Percentiles rank a stretch among this genome's conserved stretches.
phyloP scores from a whole-genome alignment of 2,888 invertebrate species.

The Leucoptera coffeella region DNA sequence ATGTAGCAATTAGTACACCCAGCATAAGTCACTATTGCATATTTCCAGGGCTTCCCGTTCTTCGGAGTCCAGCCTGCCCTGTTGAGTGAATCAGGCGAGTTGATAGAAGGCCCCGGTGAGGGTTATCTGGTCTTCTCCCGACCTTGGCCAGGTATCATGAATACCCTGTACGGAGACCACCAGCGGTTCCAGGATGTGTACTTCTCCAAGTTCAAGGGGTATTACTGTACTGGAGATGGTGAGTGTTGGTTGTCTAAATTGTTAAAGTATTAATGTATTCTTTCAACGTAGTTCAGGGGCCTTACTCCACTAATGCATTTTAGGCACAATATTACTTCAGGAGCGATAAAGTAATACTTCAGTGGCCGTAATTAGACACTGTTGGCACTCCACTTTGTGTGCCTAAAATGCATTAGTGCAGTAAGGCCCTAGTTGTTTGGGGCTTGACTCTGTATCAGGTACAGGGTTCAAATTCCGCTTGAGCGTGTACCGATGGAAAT shows the following conservation, averaged over 20 bases:
- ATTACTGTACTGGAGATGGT: slow-evolving; percentile 98
- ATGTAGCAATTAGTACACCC: too few species aligned
- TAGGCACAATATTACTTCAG: too few species aligned
- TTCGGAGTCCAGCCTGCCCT: slow-evolving; percentile 91
- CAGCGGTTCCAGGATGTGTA: slow-evolving; percentile 86
- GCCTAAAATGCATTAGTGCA: too few species aligned
- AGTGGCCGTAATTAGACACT: too few species aligned
- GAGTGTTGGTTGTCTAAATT: slow-evolving; percentile 8
- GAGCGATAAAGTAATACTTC: too few species aligned
- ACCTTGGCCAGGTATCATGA: slow-evolving; percentile 99
- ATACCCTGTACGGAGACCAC: slow-evolving; percentile 88
- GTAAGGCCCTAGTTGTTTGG: too few species aligned
- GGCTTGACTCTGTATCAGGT: too few species aligned
- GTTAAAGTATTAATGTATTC: neutral
- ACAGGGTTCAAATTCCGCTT: too few species aligned
- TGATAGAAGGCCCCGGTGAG: slow-evolving; percentile 83
- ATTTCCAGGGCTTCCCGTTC: slow-evolving; percentile 83
- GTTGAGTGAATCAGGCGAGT: slow-evolving; percentile 80
- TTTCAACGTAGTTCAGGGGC: too few species aligned
- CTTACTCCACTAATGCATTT: too few species aligned
- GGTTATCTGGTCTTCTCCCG: slow-evolving; percentile 90
- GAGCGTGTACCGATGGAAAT: too few species aligned
- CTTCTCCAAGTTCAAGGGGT: slow-evolving; percentile 93
- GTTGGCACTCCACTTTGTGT: too few species aligned
- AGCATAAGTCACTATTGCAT: slow-evolving; percentile 1